These are phyloP conservation scores for Calidris pugnax DNA, from an alignment of 2,113 vertebrate species.

Conservation along the genomic window DNA sequence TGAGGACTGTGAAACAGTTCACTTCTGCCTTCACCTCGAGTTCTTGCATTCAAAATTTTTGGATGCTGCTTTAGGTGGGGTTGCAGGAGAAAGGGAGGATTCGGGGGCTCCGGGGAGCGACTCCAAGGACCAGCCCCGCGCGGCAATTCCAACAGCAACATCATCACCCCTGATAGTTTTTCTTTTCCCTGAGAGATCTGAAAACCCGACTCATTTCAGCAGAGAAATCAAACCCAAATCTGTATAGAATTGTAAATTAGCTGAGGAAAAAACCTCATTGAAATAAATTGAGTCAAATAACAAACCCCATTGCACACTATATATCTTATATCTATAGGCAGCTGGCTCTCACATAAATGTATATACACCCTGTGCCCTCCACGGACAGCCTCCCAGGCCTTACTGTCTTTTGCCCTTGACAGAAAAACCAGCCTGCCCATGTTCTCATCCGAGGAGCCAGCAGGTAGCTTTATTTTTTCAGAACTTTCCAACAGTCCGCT, in stretches of 20 bases:
- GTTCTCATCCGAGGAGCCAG: background rate
- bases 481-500: background rate
- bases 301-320: fast-evolving
- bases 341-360: fast-evolving
- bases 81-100: fast-evolving
- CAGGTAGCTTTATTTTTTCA: background rate
- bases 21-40: background rate
- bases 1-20: fast-evolving
- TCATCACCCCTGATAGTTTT: background rate
- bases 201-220: background rate
- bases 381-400: background rate
- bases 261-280: background rate
- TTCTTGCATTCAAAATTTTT: too few relatives aligned
- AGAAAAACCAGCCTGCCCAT: background rate
- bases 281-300: background rate
- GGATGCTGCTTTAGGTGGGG: too few relatives aligned
- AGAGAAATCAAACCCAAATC: background rate
- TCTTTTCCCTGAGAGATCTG: background rate
- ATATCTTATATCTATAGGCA: background rate
- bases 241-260: fast-evolving
- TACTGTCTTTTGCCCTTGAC: background rate
- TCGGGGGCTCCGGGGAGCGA: fast-evolving
- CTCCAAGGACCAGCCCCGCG: background rate
- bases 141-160: fast-evolving
- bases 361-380: background rate